Evolutionary conservation across 2,113 vertebrate genomes (phyloP).

Genomic region (Lycocorax pyrrhopterus): DNA sequence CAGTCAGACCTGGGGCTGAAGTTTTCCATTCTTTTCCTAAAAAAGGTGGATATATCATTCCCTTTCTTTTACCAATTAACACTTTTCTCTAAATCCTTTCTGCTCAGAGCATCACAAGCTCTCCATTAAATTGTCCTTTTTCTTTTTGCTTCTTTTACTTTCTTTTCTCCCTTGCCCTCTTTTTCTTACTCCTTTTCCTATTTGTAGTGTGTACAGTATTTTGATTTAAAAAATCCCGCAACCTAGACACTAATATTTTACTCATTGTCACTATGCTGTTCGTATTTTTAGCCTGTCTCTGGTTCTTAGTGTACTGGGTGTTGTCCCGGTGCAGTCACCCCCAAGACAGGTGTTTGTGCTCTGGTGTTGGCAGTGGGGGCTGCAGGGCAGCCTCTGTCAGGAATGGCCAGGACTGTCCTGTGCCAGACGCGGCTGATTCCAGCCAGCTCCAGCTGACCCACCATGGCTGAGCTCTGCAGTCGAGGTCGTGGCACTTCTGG

Average conservation of each 20-base stretch:
- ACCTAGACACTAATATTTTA: background rate
- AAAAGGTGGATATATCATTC: background rate
- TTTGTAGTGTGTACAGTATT: background rate
- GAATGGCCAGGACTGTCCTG: background rate
- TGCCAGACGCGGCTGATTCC: background rate
- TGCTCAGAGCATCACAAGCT: background rate
- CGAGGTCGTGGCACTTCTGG: background rate
- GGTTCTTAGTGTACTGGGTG: background rate
- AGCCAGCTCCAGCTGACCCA: background rate
- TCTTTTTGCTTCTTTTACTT: background rate
- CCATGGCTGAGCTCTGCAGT: background rate
- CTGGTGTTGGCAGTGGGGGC: accelerated
- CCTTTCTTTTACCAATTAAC: background rate
- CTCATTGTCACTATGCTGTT: background rate
- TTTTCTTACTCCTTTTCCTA: background rate
- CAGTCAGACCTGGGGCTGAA: background rate
- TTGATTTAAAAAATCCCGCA: background rate
- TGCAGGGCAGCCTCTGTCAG: background rate
- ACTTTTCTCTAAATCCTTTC: background rate
- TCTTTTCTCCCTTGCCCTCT: background rate
- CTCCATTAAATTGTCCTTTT: background rate
- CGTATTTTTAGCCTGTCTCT: background rate
- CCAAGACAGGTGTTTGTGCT: background rate
- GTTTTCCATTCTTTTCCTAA: background rate
- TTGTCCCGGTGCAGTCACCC: too few species aligned